Percentiles rank a stretch among this genome's conserved stretches.
phyloP scores from a whole-genome alignment of 2,797 vertebrate species.

The Anguilla marmorata region DNA sequence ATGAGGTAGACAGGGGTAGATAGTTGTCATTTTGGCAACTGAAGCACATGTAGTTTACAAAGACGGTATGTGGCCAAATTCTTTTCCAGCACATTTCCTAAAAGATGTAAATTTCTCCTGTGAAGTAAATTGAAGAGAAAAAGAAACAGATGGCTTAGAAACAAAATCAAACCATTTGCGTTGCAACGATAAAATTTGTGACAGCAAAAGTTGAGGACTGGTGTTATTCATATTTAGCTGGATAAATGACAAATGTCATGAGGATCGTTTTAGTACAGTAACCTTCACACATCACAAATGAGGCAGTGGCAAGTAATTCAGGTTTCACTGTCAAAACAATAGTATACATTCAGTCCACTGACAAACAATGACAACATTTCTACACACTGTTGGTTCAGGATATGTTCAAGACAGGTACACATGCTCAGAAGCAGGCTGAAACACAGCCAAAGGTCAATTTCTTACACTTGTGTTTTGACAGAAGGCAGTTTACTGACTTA shows the following conservation, averaged over 20 bases:
- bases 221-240: not conserved
- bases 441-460: not conserved
- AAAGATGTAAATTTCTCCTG: not conserved
- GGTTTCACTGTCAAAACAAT: constrained; percentile 28
- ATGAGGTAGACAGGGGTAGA: not conserved
- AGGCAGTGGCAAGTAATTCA: constrained; percentile 19
- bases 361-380: constrained; percentile 31
- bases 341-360: constrained; percentile 18
- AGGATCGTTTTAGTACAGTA: not conserved
- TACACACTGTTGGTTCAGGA: constrained; percentile 5
- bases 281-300: not conserved
- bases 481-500: not conserved
- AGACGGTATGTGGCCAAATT: not conserved
- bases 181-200: not conserved
- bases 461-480: not conserved
- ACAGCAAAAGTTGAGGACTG: not conserved
- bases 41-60: not conserved
- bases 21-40: not conserved
- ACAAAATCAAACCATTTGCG: not conserved
- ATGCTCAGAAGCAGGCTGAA: not conserved
- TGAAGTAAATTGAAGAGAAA: not conserved
- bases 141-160: not conserved
- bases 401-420: constrained; percentile 13
- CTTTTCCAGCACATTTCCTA: not conserved
- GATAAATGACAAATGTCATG: constrained; percentile 10